Conservation (phyloP, 2,113 vertebrate genomes). For the Coregonus clupeaformis region DNA sequence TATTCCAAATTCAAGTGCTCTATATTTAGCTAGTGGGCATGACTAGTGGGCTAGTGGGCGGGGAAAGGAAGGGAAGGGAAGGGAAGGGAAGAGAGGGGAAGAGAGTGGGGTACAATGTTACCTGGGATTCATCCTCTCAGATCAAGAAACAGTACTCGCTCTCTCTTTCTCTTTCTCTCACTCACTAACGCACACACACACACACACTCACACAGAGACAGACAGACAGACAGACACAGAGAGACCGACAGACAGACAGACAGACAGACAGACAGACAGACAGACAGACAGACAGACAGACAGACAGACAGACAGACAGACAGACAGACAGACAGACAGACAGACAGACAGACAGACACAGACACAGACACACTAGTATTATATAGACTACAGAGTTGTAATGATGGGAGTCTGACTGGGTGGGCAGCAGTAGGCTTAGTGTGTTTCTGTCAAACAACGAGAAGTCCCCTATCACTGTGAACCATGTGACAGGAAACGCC, state of each 20-base stretch:
- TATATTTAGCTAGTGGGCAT: too few relatives aligned
- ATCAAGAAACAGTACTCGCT: too few relatives aligned
- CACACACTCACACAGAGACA: not conserved
- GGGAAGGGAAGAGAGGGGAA: too few relatives aligned
- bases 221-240: conserved; percentile 55
- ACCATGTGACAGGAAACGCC: too few relatives aligned
- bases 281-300: not conserved
- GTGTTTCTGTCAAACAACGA: not conserved
- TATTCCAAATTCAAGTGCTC: too few relatives aligned
- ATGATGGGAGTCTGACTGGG: conserved; percentile 19
- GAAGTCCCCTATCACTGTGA: not conserved
- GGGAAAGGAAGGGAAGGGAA: too few relatives aligned
- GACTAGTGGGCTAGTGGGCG: too few relatives aligned
- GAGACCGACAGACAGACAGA: conserved; percentile 13
- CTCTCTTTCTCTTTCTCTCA: too few relatives aligned
- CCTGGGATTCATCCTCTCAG: too few relatives aligned
- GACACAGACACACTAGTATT: conserved; percentile 27
- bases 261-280: not conserved
- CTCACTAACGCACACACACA: not conserved
- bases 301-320: not conserved
- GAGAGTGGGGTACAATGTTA: too few relatives aligned
- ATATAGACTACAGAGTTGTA: not conserved
- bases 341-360: conserved; percentile 1
- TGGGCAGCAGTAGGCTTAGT: not conserved
- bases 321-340: not conserved